Conservation (phyloP, 2,888 invertebrate species). For the Cordylochernes scorpioides region DNA sequence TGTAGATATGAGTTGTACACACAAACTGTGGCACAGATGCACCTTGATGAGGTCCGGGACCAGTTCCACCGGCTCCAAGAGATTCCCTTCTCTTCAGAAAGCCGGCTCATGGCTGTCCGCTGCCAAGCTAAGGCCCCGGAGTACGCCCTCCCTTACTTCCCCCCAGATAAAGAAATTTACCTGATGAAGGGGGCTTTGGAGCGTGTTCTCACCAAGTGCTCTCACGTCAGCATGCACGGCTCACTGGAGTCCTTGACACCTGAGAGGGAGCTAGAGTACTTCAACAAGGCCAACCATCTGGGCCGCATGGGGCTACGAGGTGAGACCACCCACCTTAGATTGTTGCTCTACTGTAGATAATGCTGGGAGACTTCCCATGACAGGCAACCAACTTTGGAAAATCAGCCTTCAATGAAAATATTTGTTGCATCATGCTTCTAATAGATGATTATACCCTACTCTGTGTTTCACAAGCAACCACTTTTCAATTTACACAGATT, state of each 20-base stretch:
- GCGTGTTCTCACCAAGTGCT: constrained; percentile 53
- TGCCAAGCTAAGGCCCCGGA: constrained; percentile 47
- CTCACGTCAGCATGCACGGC: constrained; percentile 48
- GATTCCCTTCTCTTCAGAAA: constrained; percentile 87
- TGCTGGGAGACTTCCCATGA: too few species aligned
- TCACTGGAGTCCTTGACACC: constrained; percentile 40
- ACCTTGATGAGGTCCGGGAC: constrained; percentile 50
- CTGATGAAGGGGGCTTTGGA: constrained; percentile 76
- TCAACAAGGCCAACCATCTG: constrained; percentile 37
- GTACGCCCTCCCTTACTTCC: too few species aligned
- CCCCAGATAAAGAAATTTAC: neutral
- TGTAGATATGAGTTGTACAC: too few species aligned
- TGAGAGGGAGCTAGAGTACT: constrained; percentile 25
- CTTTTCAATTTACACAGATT: too few species aligned
- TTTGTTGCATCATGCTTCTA: too few species aligned
- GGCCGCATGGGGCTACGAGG: constrained; percentile 53
- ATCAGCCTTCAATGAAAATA: too few species aligned
- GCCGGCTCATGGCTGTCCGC: constrained; percentile 94
- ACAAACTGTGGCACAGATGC: too few species aligned
- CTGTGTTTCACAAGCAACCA: too few species aligned
- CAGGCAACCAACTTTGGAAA: too few species aligned
- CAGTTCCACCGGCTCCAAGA: constrained; percentile 57
- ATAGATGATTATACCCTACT: too few species aligned
- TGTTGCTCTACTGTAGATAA: too few species aligned
- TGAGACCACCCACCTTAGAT: constrained; percentile 15